phyloP scores from a whole-genome alignment of 2,888 invertebrate genomes.

The Thereva nobilitata region DNA sequence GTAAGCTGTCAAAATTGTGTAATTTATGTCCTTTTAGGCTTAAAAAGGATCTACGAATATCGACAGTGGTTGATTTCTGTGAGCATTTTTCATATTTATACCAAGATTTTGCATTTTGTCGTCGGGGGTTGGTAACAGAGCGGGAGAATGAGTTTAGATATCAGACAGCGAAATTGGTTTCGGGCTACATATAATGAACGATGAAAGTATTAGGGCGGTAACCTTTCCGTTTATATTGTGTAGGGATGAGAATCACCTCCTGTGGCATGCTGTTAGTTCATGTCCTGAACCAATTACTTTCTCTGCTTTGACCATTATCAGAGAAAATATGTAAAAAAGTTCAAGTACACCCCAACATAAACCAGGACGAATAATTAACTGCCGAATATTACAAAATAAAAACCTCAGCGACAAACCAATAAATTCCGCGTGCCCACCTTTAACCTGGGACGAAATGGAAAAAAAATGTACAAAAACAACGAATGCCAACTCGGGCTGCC shows the following conservation, averaged over 20 bases:
- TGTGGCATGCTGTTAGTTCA: slow-evolving; percentile 4
- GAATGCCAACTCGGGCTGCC: neutral
- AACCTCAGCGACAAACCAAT: slow-evolving; percentile 30
- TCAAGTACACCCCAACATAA: no score
- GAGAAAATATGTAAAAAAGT: slow-evolving; percentile 28
- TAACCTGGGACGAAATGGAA: neutral
- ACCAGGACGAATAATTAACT: slow-evolving; percentile 17
- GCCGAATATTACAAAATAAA: slow-evolving; percentile 35
- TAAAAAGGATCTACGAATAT: slow-evolving; percentile 27
- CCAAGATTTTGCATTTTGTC: slow-evolving; percentile 4
- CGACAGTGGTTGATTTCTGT: slow-evolving; percentile 15
- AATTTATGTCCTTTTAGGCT: slow-evolving; percentile 33
- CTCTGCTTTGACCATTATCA: slow-evolving; percentile 28
- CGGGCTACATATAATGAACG: neutral
- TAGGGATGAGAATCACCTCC: slow-evolving; percentile 1
- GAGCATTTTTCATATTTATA: slow-evolving; percentile 6
- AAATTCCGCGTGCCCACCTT: slow-evolving; percentile 3
- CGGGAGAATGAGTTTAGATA: no score
- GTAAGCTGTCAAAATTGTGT: slow-evolving; percentile 34
- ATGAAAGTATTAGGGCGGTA: neutral
- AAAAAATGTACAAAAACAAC: neutral
- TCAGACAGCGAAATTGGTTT: neutral
- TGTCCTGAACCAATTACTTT: slow-evolving; percentile 27
- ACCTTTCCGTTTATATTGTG: neutral
- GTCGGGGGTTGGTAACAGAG: neutral